Evolutionary conservation across 2,113 vertebrate genomes (phyloP), one percentile per base, ranked within the genome.

Genomic region (Siniperca chuatsi): DNA sequence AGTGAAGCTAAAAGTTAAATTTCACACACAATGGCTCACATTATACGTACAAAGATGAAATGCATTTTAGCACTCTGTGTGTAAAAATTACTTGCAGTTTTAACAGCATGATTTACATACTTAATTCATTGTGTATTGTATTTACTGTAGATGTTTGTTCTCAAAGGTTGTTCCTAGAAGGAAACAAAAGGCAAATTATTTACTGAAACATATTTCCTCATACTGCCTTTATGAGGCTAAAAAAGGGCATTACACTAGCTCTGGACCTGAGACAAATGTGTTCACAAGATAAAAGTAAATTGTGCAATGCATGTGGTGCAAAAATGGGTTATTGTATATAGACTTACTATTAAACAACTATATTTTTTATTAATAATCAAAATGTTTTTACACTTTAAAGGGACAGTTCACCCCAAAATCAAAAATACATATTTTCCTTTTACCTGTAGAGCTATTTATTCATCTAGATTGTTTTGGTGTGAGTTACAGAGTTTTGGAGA

Each of bases 121-220:
- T 9, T n/a, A 33, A 6, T 2, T 61, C 9, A 52, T 25, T 77
- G n/a, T 54, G 67, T 33, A 2, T 50, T 46, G 44, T 50, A 18
- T 37, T n/a, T 23, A 18, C 42, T 74, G 72, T 35, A 71, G 25
- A 68, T 16, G 23, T 29, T 15, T 70, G 3, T 25, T 77, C 5
- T 52, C 11, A 11, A 44, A 69, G 16, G n/a, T 25, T 37, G n/a
- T 21, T 1, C 1, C 2, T 0, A 23, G 25, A 69, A 73, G 66
- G 21, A 79, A 79, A 71, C 18, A 80, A 82, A 70, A 29, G 40
- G 1, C 4, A 35, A 7, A 29, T 20, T 1, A 46, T 69, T 65
- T 0, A 16, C 15, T 1, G 29, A 52, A 57, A 60, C 25, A 4
- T n/a, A 6, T 40, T 89, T 89, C 83, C 83, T 82, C 73, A 80